Evolutionary conservation across 2,113 vertebrate genomes (phyloP), one percentile per base, ranked within the genome.

Genomic region (Rhadina sibilatrix): DNA sequence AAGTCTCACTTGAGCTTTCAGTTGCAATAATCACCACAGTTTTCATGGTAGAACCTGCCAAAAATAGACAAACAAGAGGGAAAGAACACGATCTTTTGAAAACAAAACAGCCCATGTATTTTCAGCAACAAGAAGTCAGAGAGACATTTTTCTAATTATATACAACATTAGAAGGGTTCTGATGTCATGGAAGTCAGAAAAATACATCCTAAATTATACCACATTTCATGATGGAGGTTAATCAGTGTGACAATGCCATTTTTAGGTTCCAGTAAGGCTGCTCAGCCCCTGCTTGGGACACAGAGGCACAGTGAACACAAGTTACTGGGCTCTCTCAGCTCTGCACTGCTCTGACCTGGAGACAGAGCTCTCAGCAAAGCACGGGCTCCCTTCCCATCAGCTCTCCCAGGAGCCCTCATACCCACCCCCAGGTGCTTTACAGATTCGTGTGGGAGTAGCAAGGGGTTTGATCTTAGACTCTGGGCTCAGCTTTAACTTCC

Each of bases 101-200:
- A 97, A 93, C 91, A 94, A 94, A 96, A 71, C 69, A 89, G 40
- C 59, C 38, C 2, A 6, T 89, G 74, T 96, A 95, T 95, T 96
- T 96, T 96, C 86, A 97, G 93, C 77, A 96, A 84, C 93, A 83
- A 92, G 93, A 93, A 93, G 88, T 90, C 92, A 92, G 76, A 86
- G 59, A 87, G 80, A 87, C 92, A 57, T 90, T 94, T 89, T 94
- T 95, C 30, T 96, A 97, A 96, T 96, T 95, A 95, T 40, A 96
- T 71, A 86, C 60, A 93, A 86, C 75, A 83, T n/a, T 28, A 66
- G 56, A 90, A 93, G 22, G 31, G 35, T 63, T 90, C 85, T 94
- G 90, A 96, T 92, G 82, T 94, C 93, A 95, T 60, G 79, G 76
- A 50, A 93, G 83, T 44, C 57, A 93, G 90, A 87, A 96, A 95